Evolutionary conservation across 2,113 vertebrate species (phyloP).

Genomic region (Steatornis caripensis): DNA sequence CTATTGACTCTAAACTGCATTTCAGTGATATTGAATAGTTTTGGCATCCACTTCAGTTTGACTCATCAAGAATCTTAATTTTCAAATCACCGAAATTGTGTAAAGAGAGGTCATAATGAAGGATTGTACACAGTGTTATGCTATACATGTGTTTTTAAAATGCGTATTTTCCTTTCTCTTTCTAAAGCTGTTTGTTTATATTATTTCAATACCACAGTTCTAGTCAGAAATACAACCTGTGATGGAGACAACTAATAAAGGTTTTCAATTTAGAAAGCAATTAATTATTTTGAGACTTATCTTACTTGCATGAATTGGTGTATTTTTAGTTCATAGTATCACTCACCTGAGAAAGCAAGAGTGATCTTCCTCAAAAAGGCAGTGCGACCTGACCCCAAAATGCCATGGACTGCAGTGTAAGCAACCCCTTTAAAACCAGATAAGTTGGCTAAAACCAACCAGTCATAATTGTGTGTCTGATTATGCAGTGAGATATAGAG

Average conservation of each 20-base stretch:
- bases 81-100: slow-evolving; percentile 57
- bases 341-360: background rate
- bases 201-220: background rate
- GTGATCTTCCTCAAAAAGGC: background rate
- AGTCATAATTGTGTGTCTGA: background rate
- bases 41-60: slow-evolving; percentile 63
- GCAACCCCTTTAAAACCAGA: background rate
- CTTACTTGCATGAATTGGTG: background rate
- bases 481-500: background rate
- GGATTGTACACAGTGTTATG: background rate
- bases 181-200: background rate
- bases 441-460: background rate
- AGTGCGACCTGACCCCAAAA: background rate
- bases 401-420: background rate
- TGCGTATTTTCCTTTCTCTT: background rate
- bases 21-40: slow-evolving; percentile 71
- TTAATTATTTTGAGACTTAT: background rate
- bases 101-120: slow-evolving; percentile 51
- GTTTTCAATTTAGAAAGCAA: background rate
- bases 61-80: slow-evolving; percentile 63
- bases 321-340: background rate
- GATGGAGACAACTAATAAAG: background rate
- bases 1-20: slow-evolving; percentile 66
- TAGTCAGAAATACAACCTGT: background rate
- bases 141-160: background rate